Base-by-base conservation (phyloP, 2,888 invertebrate species). In the Hydrotaea diabolus region DNA sequence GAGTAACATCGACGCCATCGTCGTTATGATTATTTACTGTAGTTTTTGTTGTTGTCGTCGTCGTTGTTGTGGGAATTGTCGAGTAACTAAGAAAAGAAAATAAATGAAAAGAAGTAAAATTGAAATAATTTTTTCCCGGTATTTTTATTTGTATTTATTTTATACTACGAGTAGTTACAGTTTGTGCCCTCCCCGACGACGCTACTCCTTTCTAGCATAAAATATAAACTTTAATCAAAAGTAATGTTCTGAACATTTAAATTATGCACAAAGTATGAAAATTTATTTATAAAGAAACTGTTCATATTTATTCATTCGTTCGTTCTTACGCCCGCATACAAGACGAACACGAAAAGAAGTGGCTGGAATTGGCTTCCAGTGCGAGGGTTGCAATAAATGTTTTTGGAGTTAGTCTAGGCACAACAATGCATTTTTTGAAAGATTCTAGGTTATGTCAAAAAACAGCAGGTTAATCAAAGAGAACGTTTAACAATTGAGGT, bases 221-320 rank as follows among this genome's bases (percentile, higher is more conserved):
- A 59, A 62, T 59, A 53, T 73, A 74, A 74, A 85, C 43, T 79
- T 77, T 82, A 79, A 82, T 82, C 76, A 80, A 71, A 62, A 74
- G 71, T 73, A 79, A 53, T 77, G 17, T 71, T 75, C 72, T 72
- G 57, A 72, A 80, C 26, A 77, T 53, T 76, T 73, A 59, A 79
- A 77, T 77, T 79, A 77, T 79, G 64, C 72, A 78, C 15, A 73
- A 62, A 39, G 53, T 73, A n/a, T 46, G 73, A 62, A 43, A 73
- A 79, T 53, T 39, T 64, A 53, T 73, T 79, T 73, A 64, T 64
- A 39, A 23, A 64, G 62, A 75, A 57, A 62, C 7, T 36, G 66
- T 53, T 49, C 53, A 3, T 46, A 46, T 69, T 69, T 69, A 69
- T 69, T 69, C 69, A 46, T 69, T 46, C 17, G 39, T 39, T 17